Evolutionary conservation across 92 coral and sea anemone genomes (phyloP).

Genomic region (Meandrina meandrites): DNA sequence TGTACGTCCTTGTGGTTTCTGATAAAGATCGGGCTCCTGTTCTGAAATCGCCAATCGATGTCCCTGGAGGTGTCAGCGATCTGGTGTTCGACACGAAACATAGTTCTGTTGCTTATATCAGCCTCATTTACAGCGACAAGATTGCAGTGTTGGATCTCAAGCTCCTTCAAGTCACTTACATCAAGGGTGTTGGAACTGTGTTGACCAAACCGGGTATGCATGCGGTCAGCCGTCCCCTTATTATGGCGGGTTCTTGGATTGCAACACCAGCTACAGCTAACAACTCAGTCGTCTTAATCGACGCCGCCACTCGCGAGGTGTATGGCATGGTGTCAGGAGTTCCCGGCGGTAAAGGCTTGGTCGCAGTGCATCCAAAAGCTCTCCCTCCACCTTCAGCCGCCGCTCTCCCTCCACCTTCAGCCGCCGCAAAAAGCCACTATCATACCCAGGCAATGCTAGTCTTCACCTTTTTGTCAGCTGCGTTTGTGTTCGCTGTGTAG

Average conservation of each 20-base stretch:
- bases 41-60: slow-evolving; percentile 14
- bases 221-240: slow-evolving; percentile 28
- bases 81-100: slow-evolving; percentile 37
- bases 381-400: not conserved
- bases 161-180: slow-evolving; percentile 15
- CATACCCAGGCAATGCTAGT: not conserved
- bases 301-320: slow-evolving; percentile 34
- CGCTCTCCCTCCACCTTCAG: not conserved
- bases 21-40: not conserved
- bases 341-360: slow-evolving; percentile 25
- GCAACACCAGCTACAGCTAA: slow-evolving; percentile 57
- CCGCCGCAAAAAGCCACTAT: not conserved
- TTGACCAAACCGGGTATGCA: slow-evolving; percentile 21
- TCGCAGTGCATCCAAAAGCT: slow-evolving; percentile 20
- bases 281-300: slow-evolving; percentile 50
- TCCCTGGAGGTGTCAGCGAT: slow-evolving; percentile 53
- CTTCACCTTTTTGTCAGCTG: not conserved
- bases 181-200: slow-evolving; percentile 32
- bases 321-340: slow-evolving; percentile 46
- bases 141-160: slow-evolving; percentile 60
- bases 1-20: slow-evolving; percentile 30
- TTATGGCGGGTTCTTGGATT: slow-evolving; percentile 46
- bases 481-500: not conserved
- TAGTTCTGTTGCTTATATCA: slow-evolving; percentile 36
- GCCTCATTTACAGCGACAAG: slow-evolving; percentile 50